A percentile compares a stretch with the other conserved stretches of the same genome.
These are phyloP conservation scores for Camponotus floridanus DNA, from an alignment of 1,140 invertebrate species.

Conservation along the genomic window DNA sequence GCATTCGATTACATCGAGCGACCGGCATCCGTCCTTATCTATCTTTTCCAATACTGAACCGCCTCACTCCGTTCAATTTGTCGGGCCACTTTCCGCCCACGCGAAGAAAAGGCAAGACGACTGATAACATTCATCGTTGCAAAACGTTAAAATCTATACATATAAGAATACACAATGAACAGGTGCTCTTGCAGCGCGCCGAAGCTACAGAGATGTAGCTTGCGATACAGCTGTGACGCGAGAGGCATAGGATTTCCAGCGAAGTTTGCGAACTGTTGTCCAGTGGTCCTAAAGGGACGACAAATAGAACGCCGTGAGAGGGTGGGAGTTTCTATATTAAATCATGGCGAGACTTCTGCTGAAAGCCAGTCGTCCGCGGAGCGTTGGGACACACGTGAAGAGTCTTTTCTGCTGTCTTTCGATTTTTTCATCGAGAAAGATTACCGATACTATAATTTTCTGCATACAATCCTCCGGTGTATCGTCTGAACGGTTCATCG, in stretches of 20 bases:
- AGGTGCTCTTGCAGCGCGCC: neutral
- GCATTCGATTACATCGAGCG: constrained; percentile 20
- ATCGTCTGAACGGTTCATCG: neutral
- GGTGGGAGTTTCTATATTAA: constrained; percentile 84
- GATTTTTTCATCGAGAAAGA: neutral
- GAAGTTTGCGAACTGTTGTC: constrained; percentile 50
- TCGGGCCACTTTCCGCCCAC: constrained; percentile 31
- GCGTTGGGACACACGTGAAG: constrained; percentile 73
- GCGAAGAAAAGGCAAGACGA: constrained; percentile 28
- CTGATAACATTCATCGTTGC: constrained; percentile 12
- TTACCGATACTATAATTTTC: constrained; percentile 3
- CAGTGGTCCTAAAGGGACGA: constrained; percentile 71
- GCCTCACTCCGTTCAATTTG: constrained; percentile 28
- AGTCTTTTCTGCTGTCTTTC: constrained; percentile 10
- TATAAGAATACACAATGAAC: constrained; percentile 37
- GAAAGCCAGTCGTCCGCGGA: constrained; percentile 82
- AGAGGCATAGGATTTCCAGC: constrained; percentile 39
- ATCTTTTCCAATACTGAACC: constrained; percentile 18
- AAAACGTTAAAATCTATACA: constrained; percentile 39
- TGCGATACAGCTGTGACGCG: constrained; percentile 36
- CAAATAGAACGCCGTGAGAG: constrained; percentile 76
- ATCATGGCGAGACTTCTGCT: constrained; percentile 81
- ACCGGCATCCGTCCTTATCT: constrained; percentile 35
- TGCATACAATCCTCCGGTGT: neutral
- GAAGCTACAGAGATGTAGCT: constrained; percentile 12